Base-by-base conservation (phyloP, 1,140 invertebrate species). In the Drosophila insularis region DNA sequence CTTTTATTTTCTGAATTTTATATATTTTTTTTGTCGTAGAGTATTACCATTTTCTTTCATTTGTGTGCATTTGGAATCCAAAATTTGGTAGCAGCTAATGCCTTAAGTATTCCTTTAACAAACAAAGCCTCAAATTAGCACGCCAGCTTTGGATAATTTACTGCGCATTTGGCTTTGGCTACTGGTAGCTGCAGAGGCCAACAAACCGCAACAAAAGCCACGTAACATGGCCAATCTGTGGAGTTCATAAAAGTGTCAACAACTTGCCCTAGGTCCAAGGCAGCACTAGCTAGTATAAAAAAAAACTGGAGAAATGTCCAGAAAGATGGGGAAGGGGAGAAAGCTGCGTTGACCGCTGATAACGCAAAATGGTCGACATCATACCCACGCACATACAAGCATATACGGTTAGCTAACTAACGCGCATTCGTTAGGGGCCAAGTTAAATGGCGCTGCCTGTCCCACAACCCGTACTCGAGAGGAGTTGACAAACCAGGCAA, bases 221-320 rank as follows among this genome's bases (percentile, higher is more conserved):
- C 85, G 78, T 80, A 89, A 89, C 84, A 89, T 78, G 84, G 84
- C 77, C 84, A 87, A 87, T 87, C 84, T 87, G 80, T 74, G 84
- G 80, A 89, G 84, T 87, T 87, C 84, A 87, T 87, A 87, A 89
- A 87, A 87, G 85, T 87, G 84, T 87, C 84, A 87, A 87, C 84
- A 89, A 84, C 84, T 84, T 89, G 84, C 72, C 62, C 63, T 54
- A 72, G 55, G 17, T 66, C 71, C 60, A 76, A 68, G 53, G 31
- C 50, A 54, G 17, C 3, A 40, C 23, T 61, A 58, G 19, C 27
- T 35, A 35, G 37, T 32, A 50, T 64, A 63, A 65, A 65, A 77
- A 71, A 40, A 37, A 50, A 62, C 35, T 17, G 5, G 2, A 61
- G 62, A 31, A 62, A 46, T 55, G 37, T 27, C 65, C 67, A 61